Percentiles rank a stretch among this genome's conserved stretches.
These are phyloP conservation scores for Corythornis madagascariensis DNA, from an alignment of 2,113 vertebrate genomes.

Conservation along the genomic window DNA sequence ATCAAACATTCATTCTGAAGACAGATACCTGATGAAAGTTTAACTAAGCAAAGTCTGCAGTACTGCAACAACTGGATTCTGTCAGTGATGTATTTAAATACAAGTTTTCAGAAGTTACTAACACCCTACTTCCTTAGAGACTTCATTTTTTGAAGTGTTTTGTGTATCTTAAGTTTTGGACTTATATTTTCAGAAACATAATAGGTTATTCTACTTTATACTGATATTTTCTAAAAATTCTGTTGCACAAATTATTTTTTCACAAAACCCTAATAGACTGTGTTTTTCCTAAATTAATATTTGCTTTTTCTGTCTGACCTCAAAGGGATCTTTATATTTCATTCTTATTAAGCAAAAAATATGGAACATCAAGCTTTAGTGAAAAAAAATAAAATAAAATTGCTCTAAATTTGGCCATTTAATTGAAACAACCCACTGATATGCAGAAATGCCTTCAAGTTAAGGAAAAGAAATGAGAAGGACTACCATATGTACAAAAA, in stretches of 20 bases:
- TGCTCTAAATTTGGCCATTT: neutral
- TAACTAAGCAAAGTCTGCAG: neutral
- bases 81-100: neutral
- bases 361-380: neutral
- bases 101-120: neutral
- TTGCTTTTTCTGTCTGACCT: neutral
- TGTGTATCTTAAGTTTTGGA: neutral
- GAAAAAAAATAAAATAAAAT: neutral
- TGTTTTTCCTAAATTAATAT: neutral
- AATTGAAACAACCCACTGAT: neutral
- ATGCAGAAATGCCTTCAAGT: neutral
- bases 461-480: neutral
- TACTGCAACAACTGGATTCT: neutral
- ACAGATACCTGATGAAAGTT: neutral
- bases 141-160: neutral
- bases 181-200: neutral
- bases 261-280: neutral
- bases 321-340: neutral
- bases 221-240: neutral
- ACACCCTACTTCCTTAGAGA: neutral
- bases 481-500: neutral
- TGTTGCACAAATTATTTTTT: neutral
- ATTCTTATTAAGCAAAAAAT: neutral
- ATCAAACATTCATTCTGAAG: neutral
- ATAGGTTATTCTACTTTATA: neutral